Conservation (phyloP, 1,140 invertebrate genomes). For the Rhyacophila brunnea region DNA sequence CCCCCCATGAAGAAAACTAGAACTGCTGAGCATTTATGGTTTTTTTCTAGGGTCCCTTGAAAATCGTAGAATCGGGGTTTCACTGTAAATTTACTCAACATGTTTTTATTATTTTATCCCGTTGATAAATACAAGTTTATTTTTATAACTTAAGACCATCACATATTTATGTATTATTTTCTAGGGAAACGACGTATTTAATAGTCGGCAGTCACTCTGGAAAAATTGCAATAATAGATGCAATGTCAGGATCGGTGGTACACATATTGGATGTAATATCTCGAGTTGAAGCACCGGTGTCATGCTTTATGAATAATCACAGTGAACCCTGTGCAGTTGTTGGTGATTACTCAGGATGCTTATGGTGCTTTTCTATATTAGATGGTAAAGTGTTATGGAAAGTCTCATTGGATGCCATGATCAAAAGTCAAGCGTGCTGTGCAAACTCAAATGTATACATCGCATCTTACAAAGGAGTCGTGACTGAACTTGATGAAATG, state of each 20-base stretch:
- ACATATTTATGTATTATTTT: constrained; percentile 13
- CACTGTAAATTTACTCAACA: too few species aligned
- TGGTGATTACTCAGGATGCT: constrained; percentile 67
- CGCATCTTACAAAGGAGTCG: constrained; percentile 69
- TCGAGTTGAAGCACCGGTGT: constrained; percentile 45
- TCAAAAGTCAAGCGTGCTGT: constrained; percentile 66
- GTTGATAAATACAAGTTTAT: too few species aligned
- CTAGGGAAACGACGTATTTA: constrained; percentile 35
- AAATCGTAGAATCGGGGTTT: too few species aligned
- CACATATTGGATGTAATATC: constrained; percentile 40
- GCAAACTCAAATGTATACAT: constrained; percentile 55
- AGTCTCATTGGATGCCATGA: constrained; percentile 57
- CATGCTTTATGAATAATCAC: constrained; percentile 37
- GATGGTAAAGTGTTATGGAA: constrained; percentile 61
- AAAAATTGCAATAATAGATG: constrained; percentile 55
- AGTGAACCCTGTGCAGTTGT: constrained; percentile 40
- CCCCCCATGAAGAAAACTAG: too few species aligned
- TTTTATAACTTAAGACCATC: too few species aligned
- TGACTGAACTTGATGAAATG: constrained; percentile 57
- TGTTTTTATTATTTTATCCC: too few species aligned
- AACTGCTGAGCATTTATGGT: too few species aligned
- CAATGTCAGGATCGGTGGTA: constrained; percentile 44
- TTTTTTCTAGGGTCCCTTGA: too few species aligned
- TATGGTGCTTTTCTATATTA: constrained; percentile 61
- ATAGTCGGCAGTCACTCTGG: constrained; percentile 65